A percentile compares a stretch with the other conserved stretches of the same genome.
These are phyloP conservation scores for Phrynosoma platyrhinos DNA, from an alignment of 2,113 vertebrate species.

Conservation along the genomic window DNA sequence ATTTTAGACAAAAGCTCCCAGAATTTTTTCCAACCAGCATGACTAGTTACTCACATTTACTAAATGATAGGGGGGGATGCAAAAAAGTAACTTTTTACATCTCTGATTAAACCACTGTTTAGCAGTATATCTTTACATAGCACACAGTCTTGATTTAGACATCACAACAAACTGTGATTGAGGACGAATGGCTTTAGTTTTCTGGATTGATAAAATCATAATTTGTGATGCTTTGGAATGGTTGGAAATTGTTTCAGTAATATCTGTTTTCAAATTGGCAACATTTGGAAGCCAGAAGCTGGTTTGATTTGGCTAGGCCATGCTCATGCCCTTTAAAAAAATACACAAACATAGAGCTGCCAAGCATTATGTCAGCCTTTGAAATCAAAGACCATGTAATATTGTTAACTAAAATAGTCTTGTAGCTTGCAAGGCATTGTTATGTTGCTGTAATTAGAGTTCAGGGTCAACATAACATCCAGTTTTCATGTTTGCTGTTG, in stretches of 20 bases:
- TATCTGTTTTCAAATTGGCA: too few relatives aligned
- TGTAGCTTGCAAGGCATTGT: slow-evolving; percentile 71
- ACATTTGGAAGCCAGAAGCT: slow-evolving; percentile 21
- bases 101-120: neutral
- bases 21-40: too few relatives aligned
- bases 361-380: slow-evolving; percentile 36
- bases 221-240: neutral
- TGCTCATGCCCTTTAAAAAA: neutral
- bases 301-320: neutral
- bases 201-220: neutral
- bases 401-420: slow-evolving; percentile 66
- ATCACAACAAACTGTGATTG: neutral
- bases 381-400: slow-evolving; percentile 61
- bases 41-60: too few relatives aligned
- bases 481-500: slow-evolving; percentile 63
- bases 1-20: too few relatives aligned
- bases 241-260: too few relatives aligned
- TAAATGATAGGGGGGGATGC: too few relatives aligned
- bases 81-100: too few relatives aligned
- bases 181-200: neutral
- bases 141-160: neutral
- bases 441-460: slow-evolving; percentile 69
- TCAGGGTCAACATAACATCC: slow-evolving; percentile 71
- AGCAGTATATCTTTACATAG: neutral
- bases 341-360: neutral